Evolutionary conservation across 1,140 invertebrate species (phyloP).

Genomic region (Wiebesia pumilae): DNA sequence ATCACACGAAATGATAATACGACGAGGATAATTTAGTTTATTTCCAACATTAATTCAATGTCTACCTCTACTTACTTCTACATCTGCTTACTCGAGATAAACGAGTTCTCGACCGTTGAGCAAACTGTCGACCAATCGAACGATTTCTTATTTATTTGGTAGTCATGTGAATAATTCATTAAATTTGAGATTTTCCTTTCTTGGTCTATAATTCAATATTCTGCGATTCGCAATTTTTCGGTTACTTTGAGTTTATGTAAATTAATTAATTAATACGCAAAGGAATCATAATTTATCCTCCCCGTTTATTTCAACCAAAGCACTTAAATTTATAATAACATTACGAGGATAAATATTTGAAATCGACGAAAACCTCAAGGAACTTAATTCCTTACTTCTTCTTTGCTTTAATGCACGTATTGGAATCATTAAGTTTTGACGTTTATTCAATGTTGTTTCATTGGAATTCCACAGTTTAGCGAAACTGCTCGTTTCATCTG

Average conservation of each 20-base stretch:
- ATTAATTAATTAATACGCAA: neutral
- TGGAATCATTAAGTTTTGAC: neutral
- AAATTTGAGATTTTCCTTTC: neutral
- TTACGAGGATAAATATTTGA: too few relatives aligned
- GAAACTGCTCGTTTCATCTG: neutral
- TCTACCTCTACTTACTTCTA: neutral
- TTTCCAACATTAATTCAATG: neutral
- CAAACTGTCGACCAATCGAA: slow-evolving; percentile 3
- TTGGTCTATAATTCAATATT: neutral
- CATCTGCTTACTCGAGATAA: slow-evolving; percentile 1
- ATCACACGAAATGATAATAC: neutral
- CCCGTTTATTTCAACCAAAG: neutral
- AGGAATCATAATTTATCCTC: neutral
- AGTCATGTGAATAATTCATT: neutral
- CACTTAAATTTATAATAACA: too few relatives aligned
- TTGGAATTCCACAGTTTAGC: neutral
- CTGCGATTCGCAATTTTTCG: neutral
- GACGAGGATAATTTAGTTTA: neutral
- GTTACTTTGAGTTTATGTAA: neutral
- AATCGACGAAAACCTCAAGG: too few relatives aligned
- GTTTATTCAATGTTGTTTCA: neutral
- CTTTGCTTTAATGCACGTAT: too few relatives aligned
- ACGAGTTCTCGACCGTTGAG: neutral
- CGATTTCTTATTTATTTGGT: slow-evolving; percentile 1
- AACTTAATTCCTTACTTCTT: too few relatives aligned